Evolutionary conservation across 1,140 invertebrate species (phyloP), one percentile per base, ranked within the genome.

Genomic region (Cyphomyrmex costatus): DNA sequence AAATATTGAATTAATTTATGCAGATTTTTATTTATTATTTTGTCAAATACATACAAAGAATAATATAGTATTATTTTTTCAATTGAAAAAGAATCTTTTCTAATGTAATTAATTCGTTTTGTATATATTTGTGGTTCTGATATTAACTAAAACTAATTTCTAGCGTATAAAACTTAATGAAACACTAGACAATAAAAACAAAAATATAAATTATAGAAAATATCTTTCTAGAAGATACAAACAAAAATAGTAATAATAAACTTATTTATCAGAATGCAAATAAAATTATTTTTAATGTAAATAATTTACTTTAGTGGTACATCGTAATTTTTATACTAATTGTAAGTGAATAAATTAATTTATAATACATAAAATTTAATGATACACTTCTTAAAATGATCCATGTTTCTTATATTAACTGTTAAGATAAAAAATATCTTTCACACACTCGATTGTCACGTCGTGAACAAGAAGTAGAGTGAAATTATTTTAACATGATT

Each of bases 291-390:
- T n/a, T n/a, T n/a, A n/a, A n/a, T n/a, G n/a, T n/a, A n/a, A n/a
- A n/a, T n/a, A n/a, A n/a, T n/a, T n/a, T n/a, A n/a, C 1, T 76
- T 60, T 24, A 42, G 36, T 42, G 1, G 49, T 14, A 30, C 10
- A 49, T 73, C 19, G 1, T 36, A 19, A 42, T 56, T n/a, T 56
- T 66, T 42, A 3, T 56, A 24, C 12, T n/a, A n/a, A n/a, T n/a
- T n/a, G n/a, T 36, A 42, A 42, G 36, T 42, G 2, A 42, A 42
- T 42, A 61, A 77, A 77, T 77, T 77, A 71, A 71, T 71, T 46
- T 51, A 7, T 73, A 27, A 46, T 77, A 2, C 42, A 27, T 42
- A 14, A 60, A 76, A 49, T 14, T 49, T 49, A 56, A 36, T 36
- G 5, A 61, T 21, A 30, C n/a, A n/a, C 19, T 78, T 78, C 36